phyloP scores from a whole-genome alignment of 2,113 vertebrate species.

The Aegypius monachus region DNA sequence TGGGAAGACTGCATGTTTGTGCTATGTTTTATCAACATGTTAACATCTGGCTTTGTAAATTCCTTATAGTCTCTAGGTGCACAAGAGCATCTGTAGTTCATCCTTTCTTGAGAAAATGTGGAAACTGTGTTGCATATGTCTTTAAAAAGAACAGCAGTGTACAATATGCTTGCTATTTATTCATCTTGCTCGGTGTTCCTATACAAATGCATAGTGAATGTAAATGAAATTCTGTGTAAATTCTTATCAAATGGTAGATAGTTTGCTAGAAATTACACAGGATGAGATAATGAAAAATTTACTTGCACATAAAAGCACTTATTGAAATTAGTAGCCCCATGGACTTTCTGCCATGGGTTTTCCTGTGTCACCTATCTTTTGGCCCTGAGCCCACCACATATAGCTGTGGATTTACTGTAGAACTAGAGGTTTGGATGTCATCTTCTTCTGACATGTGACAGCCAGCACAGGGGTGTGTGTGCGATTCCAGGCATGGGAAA shows the following conservation, averaged over 20 bases:
- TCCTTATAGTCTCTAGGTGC: slow-evolving; percentile 18
- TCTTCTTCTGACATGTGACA: not conserved
- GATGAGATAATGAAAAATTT: not conserved
- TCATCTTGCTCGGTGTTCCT: not conserved
- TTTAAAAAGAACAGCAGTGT: not conserved
- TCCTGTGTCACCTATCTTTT: not conserved
- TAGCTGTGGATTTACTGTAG: not conserved
- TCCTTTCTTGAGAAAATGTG: not conserved
- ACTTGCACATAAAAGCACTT: not conserved
- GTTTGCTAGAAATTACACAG: not conserved
- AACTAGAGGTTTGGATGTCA: not conserved
- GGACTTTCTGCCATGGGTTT: not conserved
- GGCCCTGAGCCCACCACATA: not conserved
- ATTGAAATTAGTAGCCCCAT: not conserved
- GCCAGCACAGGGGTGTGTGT: not conserved
- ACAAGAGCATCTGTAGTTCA: not conserved
- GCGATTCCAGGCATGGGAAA: not conserved
- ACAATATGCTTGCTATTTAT: not conserved
- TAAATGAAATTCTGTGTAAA: not conserved
- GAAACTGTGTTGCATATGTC: not conserved
- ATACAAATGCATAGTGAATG: not conserved
- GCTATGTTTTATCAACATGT: slow-evolving; percentile 12
- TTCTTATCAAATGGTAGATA: not conserved
- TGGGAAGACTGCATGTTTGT: not conserved
- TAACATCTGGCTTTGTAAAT: slow-evolving; percentile 44